Evolutionary conservation across 2,113 vertebrate species (phyloP).

Genomic region (Hyperopisus bebe): DNA sequence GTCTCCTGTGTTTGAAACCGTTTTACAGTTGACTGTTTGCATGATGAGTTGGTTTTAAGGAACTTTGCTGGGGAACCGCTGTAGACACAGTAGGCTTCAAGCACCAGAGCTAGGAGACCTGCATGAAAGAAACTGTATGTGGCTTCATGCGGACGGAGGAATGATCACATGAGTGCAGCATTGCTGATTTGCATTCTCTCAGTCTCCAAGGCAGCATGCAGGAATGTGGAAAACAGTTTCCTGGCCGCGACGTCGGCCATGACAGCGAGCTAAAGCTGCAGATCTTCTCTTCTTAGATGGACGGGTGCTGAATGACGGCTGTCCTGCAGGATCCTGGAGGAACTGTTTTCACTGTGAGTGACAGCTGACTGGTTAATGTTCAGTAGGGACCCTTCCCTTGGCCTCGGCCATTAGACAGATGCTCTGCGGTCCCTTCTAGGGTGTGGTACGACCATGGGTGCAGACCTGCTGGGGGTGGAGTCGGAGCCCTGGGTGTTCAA

Average conservation of each 20-base stretch:
- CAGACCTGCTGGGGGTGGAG: conserved; percentile 50
- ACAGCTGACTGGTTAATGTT: neutral
- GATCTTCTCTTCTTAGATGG: conserved; percentile 56
- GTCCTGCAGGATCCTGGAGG: conserved; percentile 63
- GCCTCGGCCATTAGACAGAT: neutral
- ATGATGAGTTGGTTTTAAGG: neutral
- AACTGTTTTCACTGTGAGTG: conserved; percentile 78
- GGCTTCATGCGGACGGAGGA: neutral
- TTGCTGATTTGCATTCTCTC: neutral
- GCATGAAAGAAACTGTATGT: neutral
- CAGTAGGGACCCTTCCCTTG: neutral
- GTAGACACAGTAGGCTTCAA: neutral
- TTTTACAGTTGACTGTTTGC: neutral
- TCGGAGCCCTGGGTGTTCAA: conserved; percentile 70
- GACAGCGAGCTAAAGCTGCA: neutral
- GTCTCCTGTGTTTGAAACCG: neutral
- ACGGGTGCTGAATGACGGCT: conserved; percentile 62
- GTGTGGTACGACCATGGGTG: conserved; percentile 66
- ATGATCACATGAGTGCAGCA: neutral
- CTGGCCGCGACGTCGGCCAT: too few species aligned
- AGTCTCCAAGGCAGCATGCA: neutral
- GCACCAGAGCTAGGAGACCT: neutral
- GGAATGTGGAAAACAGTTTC: neutral
- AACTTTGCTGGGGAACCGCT: neutral
- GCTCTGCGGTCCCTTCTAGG: conserved; percentile 45